phyloP scores from a whole-genome alignment of 2,888 invertebrate genomes.

The Caenorhabditis japonica region DNA sequence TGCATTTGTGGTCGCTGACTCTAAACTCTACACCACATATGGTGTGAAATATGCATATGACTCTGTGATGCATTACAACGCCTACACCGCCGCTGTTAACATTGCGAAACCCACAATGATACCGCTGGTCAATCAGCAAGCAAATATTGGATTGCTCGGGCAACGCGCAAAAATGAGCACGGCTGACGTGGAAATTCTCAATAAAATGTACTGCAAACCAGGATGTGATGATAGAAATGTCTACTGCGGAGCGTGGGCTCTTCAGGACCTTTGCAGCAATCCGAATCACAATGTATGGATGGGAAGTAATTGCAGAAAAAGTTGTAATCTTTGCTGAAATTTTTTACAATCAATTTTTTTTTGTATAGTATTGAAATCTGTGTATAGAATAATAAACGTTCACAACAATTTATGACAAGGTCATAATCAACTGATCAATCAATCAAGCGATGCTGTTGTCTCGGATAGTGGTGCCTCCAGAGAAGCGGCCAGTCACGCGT shows the following conservation, averaged over 20 bases:
- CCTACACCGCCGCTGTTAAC: constrained; percentile 67
- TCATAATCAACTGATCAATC: constrained; percentile 8
- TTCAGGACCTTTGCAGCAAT: constrained; percentile 63
- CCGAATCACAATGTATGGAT: constrained; percentile 68
- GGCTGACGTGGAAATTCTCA: constrained; percentile 69
- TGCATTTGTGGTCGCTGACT: constrained; percentile 72
- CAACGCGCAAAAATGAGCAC: constrained; percentile 68
- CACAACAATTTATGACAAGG: constrained; percentile 34
- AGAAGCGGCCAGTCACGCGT: constrained; percentile 42
- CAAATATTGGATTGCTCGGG: constrained; percentile 68
- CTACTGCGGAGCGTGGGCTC: constrained; percentile 75
- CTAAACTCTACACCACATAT: constrained; percentile 71
- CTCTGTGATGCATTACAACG: constrained; percentile 75
- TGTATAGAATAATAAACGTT: constrained; percentile 24
- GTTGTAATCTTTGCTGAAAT: constrained; percentile 70
- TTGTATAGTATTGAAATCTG: neutral
- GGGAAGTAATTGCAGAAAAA: constrained; percentile 70
- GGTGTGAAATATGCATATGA: constrained; percentile 71
- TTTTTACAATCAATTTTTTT: constrained; percentile 44
- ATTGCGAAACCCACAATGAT: constrained; percentile 72
- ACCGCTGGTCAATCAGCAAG: constrained; percentile 61
- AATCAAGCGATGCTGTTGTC: constrained; percentile 48
- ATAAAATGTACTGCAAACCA: constrained; percentile 74
- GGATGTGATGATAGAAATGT: constrained; percentile 71
- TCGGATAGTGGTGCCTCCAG: constrained; percentile 46